phyloP scores from a whole-genome alignment of 2,113 vertebrate genomes.

The Takifugu flavidus region DNA sequence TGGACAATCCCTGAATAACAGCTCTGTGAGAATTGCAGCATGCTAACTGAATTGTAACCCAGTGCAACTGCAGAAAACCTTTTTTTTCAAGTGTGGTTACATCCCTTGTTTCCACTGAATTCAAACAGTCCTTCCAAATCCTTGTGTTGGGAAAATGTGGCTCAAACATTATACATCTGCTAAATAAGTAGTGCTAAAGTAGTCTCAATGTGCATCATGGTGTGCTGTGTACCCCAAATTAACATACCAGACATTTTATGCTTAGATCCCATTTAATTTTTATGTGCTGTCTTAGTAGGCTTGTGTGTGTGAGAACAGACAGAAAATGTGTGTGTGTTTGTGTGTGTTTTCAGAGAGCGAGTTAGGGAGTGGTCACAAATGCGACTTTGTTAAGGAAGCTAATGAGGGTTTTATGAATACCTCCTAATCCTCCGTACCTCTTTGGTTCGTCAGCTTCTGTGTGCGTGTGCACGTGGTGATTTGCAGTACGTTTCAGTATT shows the following conservation, averaged over 20 bases:
- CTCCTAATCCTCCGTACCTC: slow-evolving; percentile 68
- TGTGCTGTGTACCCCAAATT: neutral
- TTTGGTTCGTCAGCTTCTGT: slow-evolving; percentile 56
- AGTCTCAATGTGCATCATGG: too few relatives aligned
- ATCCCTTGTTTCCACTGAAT: too few relatives aligned
- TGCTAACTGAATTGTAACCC: too few relatives aligned
- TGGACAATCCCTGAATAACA: too few relatives aligned
- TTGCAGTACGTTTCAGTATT: slow-evolving; percentile 17
- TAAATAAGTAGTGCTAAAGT: too few relatives aligned
- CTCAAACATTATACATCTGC: too few relatives aligned
- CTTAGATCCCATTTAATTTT: slow-evolving; percentile 63
- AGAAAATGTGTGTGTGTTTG: slow-evolving; percentile 23
- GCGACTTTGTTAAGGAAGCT: slow-evolving; percentile 70
- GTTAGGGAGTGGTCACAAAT: slow-evolving; percentile 65
- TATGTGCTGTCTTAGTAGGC: slow-evolving; percentile 46
- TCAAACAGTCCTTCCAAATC: too few relatives aligned
- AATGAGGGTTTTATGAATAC: slow-evolving; percentile 75
- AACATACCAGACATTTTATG: slow-evolving; percentile 36
- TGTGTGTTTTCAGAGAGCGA: slow-evolving; percentile 25
- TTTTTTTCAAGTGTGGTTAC: too few relatives aligned
- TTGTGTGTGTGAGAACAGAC: slow-evolving; percentile 14
- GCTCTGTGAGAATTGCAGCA: too few relatives aligned
- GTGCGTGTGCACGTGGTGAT: slow-evolving; percentile 1
- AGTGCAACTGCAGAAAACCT: too few relatives aligned
- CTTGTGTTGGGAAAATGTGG: too few relatives aligned